Base-by-base conservation (phyloP, 1,140 invertebrate genomes). In the Conus ventricosus region DNA sequence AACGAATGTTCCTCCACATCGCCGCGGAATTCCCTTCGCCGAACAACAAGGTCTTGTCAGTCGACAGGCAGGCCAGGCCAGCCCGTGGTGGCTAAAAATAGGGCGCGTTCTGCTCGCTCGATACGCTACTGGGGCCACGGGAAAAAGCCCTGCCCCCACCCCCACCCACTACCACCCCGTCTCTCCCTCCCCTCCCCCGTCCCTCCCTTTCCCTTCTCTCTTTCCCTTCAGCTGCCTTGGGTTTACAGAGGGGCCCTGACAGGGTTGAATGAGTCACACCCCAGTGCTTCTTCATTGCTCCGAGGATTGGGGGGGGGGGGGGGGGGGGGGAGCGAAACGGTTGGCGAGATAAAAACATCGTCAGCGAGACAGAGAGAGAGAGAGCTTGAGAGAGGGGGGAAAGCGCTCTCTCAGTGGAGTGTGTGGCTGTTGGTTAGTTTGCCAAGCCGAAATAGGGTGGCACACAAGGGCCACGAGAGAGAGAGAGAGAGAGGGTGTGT, bases 261-360 rank as follows among this genome's bases (percentile, higher is more conserved):
- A 63, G 84, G 84, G 84, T 85, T 75, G 67, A 23, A 23, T 75
- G 84, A 54, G 84, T 85, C 84, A 85, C 84, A 85, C 84, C 63
- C 39, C n/a, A 76, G 20, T 85, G 84, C 84, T 23, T 75, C 39
- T 75, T 71, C 57, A 75, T 85, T 75, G 84, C 84, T 85, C 67
- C 25, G 54, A 67, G 84, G 84, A 85, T 53, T 53, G 27, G 84
- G 60, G 25, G 27, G 60, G 15, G 23, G 23, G 6, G 6, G 55
- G n/a, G 27, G 84, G 60, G 25, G 27, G 39, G 39, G 39, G 3
- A 39, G 39, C 39, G 39, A 39, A 39, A 39, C 39, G 39, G 39
- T 39, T 54, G 84, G 84, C 63, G 23, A 85, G 84, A 85, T 85
- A 85, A 85, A 85, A 60, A 85, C 67, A n/a, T 67, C 84, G 67